Evolutionary conservation across 2,113 vertebrate species (phyloP), one percentile per base, ranked within the genome.

Genomic region (Stomatorhinus ivindoensis): DNA sequence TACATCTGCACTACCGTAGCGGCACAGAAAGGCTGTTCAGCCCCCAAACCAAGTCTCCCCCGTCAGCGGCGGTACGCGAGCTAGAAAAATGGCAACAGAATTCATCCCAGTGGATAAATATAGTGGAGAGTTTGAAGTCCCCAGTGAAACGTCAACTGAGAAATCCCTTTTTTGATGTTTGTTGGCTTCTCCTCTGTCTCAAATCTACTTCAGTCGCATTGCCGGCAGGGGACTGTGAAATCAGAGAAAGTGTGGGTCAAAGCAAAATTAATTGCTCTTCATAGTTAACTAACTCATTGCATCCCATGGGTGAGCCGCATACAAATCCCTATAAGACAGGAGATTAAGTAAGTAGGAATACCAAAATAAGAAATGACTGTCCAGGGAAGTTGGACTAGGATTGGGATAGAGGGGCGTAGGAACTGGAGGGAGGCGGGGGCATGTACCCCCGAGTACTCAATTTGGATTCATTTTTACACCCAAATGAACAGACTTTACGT

Each of bases 231-330:
- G 53, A 86, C n/a, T 21, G 9, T 10, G 17, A 50, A 58, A 44
- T 61, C 44, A 21, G 39, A 48, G 42, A 24, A 8, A 65, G 24
- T 39, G 53, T 73, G 11, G 69, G 48, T 82, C 73, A 83, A 55
- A 82, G 55, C 51, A 46, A 84, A 61, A 85, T 47, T 47, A 61
- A 89, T 89, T 61, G 24, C 50, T 89, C 73, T 89, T 80, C 69
- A 69, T 88, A 31, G 42, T 47, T 42, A 65, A 88, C 61, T 88
- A 88, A 88, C 87, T 88, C 73, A 80, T 42, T 42, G 15, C 13
- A 80, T 46, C 44, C 42, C 82, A 84, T 24, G 44, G 8, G 76
- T 19, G 35, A 82, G 19, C 15, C 19, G 39, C 17, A 84, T 84
- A 17, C 69, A 80, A 80, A 42, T 84, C 39, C 44, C 82, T 84